Evolutionary conservation across 2,888 invertebrate species (phyloP), one percentile per base, ranked within the genome.

Genomic region (Uropetala carovei): DNA sequence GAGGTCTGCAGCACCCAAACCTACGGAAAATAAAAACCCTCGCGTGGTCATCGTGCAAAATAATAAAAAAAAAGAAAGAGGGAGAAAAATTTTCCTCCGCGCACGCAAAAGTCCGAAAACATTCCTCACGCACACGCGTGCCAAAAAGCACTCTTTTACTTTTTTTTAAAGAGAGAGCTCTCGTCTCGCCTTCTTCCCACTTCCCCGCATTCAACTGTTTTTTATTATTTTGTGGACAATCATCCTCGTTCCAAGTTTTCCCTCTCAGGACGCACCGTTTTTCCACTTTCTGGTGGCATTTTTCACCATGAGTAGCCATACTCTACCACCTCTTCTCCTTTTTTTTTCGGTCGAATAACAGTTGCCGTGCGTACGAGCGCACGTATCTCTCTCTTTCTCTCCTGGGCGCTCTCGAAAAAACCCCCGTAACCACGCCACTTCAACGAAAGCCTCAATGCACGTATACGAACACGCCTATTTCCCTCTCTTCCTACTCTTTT

Each of bases 231-330:
- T 13, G 75, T 75, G 75, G 75, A 75, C 75, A 75, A 75, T 75
- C 75, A 22, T 27, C 75, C 75, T 27, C 75, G 22, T 75, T 75
- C 75, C 75, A 22, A n/a, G 68, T 68, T 68, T 68, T 68, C 75
- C 22, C 75, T 75, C 75, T 75, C 75, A 22, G 18, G 4, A 68
- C 68, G 68, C 9, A 75, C 75, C 75, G 75, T 75, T 75, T 75
- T 75, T 75, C 75, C 75, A 75, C 75, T 27, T 75, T 75, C 27
- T 75, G 75, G 27, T 75, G 75, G 75, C 75, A 75, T 75, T 75
- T 75, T 75, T 75, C 75, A 75, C 22, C 75, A 13, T 75, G 75
- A 75, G 75, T 75, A 75, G 75, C 75, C 75, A 75, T 27, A 5
- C 75, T 75, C 11, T 27, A 27, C 75, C n/a, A 10, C 68, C 68